A percentile compares a stretch with the other conserved stretches of the same genome.
Conservation (phyloP, 2,113 vertebrate genomes). For the Mustela lutreola region DNA sequence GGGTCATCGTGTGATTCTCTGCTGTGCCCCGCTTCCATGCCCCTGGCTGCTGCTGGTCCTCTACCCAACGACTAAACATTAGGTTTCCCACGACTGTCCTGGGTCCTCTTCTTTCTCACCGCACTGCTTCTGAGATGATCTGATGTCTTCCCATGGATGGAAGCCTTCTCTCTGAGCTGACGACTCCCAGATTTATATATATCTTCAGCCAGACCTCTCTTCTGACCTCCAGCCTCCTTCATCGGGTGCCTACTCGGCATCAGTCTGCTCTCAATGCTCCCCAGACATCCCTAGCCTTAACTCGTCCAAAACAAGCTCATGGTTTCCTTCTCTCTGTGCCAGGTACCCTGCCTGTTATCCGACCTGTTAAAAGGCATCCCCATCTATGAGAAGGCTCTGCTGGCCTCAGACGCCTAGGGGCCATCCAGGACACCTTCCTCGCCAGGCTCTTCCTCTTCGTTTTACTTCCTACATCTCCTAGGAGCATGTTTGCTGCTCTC, state of each 20-base stretch:
- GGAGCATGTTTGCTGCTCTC: background rate
- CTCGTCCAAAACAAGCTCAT: background rate
- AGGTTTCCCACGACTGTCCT: background rate
- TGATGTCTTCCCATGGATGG: constrained; percentile 1
- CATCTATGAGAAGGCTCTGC: background rate
- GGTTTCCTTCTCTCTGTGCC: background rate
- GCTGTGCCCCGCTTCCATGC: background rate
- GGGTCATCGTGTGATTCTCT: background rate
- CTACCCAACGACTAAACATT: background rate
- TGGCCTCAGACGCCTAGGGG: background rate
- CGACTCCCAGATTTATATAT: background rate
- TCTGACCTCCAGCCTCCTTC: background rate
- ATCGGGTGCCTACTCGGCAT: background rate
- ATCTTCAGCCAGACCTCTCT: constrained; percentile 14
- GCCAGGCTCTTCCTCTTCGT: background rate
- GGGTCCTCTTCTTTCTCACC: background rate
- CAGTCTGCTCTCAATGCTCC: constrained; percentile 26
- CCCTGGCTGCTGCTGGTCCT: background rate
- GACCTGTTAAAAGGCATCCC: background rate
- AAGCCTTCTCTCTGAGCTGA: background rate
- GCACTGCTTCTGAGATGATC: background rate
- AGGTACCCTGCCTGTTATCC: background rate
- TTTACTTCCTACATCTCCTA: background rate
- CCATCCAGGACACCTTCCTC: background rate
- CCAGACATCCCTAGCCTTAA: background rate